Conservation (phyloP, 2,888 invertebrate species). For the Eubasilissa splendida region DNA sequence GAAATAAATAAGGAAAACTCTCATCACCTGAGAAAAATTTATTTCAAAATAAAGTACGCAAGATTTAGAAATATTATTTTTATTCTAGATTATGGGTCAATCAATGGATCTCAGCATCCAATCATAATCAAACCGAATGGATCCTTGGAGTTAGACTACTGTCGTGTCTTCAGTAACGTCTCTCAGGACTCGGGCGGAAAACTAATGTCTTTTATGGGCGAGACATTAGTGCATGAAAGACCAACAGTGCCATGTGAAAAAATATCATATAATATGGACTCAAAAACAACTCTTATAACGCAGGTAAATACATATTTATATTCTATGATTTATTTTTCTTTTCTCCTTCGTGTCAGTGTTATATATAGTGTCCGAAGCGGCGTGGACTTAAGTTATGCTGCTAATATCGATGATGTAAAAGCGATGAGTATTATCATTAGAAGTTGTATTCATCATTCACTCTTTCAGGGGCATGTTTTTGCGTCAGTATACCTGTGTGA, state of each 20-base stretch:
- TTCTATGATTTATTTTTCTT: no score
- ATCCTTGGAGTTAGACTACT: slow-evolving; percentile 40
- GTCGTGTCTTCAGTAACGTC: slow-evolving; percentile 36
- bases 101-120: slow-evolving; percentile 43
- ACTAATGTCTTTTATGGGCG: neutral
- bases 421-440: no score
- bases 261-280: slow-evolving; percentile 40
- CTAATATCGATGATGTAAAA: no score
- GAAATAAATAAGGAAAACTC: no score
- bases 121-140: slow-evolving; percentile 43
- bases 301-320: slow-evolving; percentile 33
- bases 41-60: no score
- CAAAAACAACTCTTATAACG: slow-evolving; percentile 38
- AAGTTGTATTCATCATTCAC: no score
- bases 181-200: neutral
- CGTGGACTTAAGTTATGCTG: no score
- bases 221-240: neutral
- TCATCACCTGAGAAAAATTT: no score
- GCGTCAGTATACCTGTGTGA: no score
- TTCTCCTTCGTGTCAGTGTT: no score
- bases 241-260: slow-evolving; percentile 38
- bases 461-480: no score
- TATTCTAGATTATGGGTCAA: neutral
- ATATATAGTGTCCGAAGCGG: no score
- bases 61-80: neutral